A percentile compares a stretch with the other conserved stretches of the same genome.
phyloP scores from a whole-genome alignment of 2,888 invertebrate genomes.

The Cryptus armator region DNA sequence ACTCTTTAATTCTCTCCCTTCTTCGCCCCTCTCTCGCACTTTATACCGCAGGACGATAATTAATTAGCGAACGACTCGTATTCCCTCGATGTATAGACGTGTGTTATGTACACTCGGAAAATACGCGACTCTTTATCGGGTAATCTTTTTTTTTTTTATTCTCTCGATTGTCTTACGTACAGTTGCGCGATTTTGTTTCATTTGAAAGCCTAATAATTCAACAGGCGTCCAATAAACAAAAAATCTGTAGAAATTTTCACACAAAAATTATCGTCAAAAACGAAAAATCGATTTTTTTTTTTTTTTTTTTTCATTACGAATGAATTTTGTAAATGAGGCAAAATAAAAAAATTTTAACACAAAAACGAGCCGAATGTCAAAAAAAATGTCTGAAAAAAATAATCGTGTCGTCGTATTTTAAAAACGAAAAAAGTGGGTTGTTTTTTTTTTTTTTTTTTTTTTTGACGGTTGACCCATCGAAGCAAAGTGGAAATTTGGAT shows the following conservation, averaged over 20 bases:
- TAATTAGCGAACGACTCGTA: conserved; percentile 56
- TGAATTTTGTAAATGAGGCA: background rate
- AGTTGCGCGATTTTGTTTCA: background rate
- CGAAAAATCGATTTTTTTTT: no score
- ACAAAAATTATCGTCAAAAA: no score
- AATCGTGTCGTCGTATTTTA: background rate
- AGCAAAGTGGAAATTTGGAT: background rate
- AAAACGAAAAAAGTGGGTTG: background rate
- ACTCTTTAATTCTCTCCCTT: no score
- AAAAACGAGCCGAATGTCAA: background rate
- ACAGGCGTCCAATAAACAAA: no score
- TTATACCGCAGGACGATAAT: conserved; percentile 38
- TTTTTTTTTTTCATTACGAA: no score
- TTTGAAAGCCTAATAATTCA: no score
- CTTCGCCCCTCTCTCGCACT: background rate
- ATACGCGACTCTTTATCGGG: no score
- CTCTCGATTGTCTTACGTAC: background rate
- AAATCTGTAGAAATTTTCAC: no score
- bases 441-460: conserved; percentile 28
- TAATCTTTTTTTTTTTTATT: no score
- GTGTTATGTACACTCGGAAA: background rate
- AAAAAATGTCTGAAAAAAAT: background rate
- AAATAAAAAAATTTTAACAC: background rate
- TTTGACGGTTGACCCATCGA: background rate
- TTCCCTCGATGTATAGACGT: background rate